Evolutionary conservation across 2,113 vertebrate species (phyloP).

Genomic region (Aviceda subcristata): DNA sequence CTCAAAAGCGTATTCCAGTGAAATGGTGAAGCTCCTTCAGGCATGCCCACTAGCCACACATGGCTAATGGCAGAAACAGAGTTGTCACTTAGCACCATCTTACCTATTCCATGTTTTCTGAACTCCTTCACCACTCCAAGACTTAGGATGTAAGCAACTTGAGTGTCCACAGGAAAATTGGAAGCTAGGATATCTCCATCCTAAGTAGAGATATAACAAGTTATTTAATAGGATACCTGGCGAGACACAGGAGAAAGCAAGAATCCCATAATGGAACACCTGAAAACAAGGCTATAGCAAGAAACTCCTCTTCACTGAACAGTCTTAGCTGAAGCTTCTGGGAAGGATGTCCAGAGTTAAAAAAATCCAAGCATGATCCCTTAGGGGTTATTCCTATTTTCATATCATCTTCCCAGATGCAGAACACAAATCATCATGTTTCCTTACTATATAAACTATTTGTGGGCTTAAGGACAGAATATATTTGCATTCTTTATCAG

Average conservation of each 20-base stretch:
- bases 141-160: conserved; percentile 98
- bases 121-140: conserved; percentile 98
- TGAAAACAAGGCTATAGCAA: background rate
- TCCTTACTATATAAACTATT: background rate
- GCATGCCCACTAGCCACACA: background rate
- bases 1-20: background rate
- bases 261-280: background rate
- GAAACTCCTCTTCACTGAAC: background rate
- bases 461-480: background rate
- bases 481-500: background rate
- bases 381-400: background rate
- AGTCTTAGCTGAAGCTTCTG: background rate
- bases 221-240: background rate
- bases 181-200: conserved; percentile 98
- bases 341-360: background rate
- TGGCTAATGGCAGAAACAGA: background rate
- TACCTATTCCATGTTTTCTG: conserved; percentile 98
- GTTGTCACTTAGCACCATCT: background rate
- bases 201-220: conserved; percentile 65
- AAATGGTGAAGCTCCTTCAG: background rate
- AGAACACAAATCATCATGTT: background rate
- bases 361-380: background rate
- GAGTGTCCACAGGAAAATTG: conserved; percentile 94
- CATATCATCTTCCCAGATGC: background rate
- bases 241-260: background rate